A percentile compares a stretch with the other conserved stretches of the same genome.
phyloP scores from a whole-genome alignment of 2,797 vertebrate species.

The Tauraco hartlaubi region DNA sequence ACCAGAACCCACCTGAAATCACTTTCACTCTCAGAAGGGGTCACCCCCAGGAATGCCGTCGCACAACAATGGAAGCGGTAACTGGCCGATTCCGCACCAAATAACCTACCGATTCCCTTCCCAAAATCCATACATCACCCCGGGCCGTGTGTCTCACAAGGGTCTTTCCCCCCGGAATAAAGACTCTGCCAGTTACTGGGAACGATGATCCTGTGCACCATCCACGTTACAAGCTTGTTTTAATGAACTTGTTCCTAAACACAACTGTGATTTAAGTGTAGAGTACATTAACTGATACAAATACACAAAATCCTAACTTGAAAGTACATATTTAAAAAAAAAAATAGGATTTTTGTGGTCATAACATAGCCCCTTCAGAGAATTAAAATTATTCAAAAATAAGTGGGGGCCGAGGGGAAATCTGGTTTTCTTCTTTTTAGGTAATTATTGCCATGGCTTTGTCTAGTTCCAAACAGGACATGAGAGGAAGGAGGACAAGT shows the following conservation, averaged over 20 bases:
- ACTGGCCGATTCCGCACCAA: fast-evolving
- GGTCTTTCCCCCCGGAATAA: fast-evolving
- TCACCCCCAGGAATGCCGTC: background rate
- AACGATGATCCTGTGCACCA: fast-evolving
- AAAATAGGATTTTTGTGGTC: background rate
- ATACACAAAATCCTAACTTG: background rate
- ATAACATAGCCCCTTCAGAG: background rate
- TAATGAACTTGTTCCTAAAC: background rate
- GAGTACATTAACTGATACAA: fast-evolving
- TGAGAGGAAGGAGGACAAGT: background rate
- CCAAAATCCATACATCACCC: background rate
- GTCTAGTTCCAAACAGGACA: background rate
- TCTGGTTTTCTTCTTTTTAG: background rate
- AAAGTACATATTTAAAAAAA: background rate
- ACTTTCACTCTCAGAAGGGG: background rate
- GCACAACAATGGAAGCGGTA: background rate
- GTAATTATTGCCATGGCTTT: background rate
- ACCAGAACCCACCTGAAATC: background rate
- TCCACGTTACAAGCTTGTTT: fast-evolving
- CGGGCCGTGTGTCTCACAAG: fast-evolving
- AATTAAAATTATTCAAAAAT: background rate
- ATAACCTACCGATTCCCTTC: background rate
- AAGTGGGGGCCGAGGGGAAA: fast-evolving
- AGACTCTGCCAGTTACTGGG: background rate
- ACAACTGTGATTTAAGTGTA: background rate